Conservation (phyloP, 2,888 invertebrate genomes). For the Clanis bilineata region DNA sequence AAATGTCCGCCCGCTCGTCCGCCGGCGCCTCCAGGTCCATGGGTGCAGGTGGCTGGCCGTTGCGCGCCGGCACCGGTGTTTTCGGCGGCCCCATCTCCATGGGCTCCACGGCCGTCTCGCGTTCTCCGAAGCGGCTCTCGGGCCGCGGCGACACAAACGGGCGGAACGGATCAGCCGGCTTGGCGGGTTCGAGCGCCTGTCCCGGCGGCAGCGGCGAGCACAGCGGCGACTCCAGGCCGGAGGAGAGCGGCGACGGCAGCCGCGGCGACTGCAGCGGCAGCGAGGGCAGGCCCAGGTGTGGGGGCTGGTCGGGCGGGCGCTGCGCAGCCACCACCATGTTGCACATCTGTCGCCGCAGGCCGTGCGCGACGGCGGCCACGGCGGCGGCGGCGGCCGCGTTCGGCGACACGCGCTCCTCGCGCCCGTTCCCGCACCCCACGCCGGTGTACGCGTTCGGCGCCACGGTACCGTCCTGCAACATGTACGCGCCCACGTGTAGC, state of each 20-base stretch:
- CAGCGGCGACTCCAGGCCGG: conserved; percentile 83
- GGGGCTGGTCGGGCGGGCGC: conserved; percentile 67
- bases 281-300: conserved; percentile 75
- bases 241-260: conserved; percentile 79
- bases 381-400: conserved; percentile 91
- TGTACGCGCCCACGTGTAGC: conserved; percentile 33
- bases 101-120: conserved; percentile 75
- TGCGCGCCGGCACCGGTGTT: conserved; percentile 58
- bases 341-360: conserved; percentile 93
- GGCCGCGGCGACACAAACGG: conserved; percentile 83
- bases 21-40: conserved; percentile 81
- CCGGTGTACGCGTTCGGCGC: conserved; percentile 81
- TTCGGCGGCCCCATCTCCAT: conserved; percentile 74
- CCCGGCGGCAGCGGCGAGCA: conserved; percentile 85
- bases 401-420: conserved; percentile 78
- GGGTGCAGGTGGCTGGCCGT: conserved; percentile 47
- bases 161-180: conserved; percentile 77
- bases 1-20: conserved; percentile 83
- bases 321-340: conserved; percentile 86
- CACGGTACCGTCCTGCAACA: conserved; percentile 84
- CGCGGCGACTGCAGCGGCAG: conserved; percentile 69
- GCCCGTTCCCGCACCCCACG: conserved; percentile 80
- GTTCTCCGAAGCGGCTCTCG: conserved; percentile 85
- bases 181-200: conserved; percentile 84
- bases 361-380: conserved; percentile 93